Conservation (phyloP, 2,888 invertebrate species). For the Xestia xanthographa region DNA sequence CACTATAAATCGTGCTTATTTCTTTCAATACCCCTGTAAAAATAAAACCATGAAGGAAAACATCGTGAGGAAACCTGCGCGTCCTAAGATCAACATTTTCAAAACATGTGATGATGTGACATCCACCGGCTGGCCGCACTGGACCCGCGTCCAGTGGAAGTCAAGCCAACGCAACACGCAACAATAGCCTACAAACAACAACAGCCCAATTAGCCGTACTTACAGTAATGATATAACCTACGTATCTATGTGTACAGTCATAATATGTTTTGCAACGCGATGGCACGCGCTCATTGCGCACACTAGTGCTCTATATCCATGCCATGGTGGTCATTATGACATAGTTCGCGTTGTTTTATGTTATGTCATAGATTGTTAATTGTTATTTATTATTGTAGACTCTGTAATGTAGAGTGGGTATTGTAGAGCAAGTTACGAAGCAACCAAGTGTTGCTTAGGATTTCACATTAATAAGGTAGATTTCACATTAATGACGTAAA, state of each 20-base stretch:
- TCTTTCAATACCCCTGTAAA: no score
- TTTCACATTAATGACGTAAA: background rate
- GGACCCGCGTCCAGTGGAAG: background rate
- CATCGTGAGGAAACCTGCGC: no score
- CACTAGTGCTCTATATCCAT: slow-evolving; percentile 40
- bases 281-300: slow-evolving; percentile 46
- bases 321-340: slow-evolving; percentile 50
- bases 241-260: slow-evolving; percentile 12
- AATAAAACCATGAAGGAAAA: no score
- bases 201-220: slow-evolving; percentile 26
- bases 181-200: slow-evolving; percentile 23
- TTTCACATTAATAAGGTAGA: background rate
- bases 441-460: background rate
- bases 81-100: no score
- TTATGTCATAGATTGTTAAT: slow-evolving; percentile 43
- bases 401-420: background rate
- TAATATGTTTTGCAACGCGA: slow-evolving; percentile 39
- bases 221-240: slow-evolving; percentile 47
- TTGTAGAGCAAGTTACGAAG: background rate
- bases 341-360: slow-evolving; percentile 23
- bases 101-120: no score
- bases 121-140: no score
- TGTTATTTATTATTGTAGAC: slow-evolving; percentile 1
- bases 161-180: slow-evolving; percentile 16
- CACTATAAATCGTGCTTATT: no score